A percentile compares a stretch with the other conserved stretches of the same genome.
These are phyloP conservation scores for Lepus townsendii DNA, from an alignment of 2,797 vertebrate species.

Conservation along the genomic window DNA sequence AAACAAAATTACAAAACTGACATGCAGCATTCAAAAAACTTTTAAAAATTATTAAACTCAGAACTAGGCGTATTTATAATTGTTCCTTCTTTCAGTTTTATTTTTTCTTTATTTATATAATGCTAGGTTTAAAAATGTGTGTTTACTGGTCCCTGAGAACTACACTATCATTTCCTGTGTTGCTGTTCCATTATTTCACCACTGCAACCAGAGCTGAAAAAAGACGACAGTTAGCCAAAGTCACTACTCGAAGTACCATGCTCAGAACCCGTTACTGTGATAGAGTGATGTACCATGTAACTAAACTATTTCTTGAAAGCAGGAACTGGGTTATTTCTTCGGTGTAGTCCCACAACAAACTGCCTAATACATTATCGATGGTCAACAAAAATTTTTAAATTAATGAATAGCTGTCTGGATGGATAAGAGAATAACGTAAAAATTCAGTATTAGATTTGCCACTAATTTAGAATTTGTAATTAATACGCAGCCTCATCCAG, in stretches of 20 bases:
- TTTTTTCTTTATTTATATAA: not conserved
- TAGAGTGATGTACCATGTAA: not conserved
- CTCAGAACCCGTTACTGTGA: not conserved
- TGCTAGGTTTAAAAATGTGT: not conserved
- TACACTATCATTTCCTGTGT: not conserved
- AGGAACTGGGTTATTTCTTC: not conserved
- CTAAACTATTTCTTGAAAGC: not conserved
- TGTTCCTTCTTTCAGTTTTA: not conserved
- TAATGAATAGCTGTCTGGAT: not conserved
- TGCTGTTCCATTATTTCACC: not conserved
- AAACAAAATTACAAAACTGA: slow-evolving; percentile 49
- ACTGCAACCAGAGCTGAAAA: not conserved
- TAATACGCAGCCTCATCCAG: not conserved
- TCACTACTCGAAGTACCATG: not conserved
- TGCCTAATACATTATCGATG: not conserved
- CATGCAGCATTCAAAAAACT: not conserved
- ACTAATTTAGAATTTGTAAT: not conserved
- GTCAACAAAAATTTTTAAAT: not conserved
- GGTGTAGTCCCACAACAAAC: not conserved
- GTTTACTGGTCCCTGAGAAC: not conserved
- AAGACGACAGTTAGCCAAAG: not conserved
- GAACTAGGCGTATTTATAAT: not conserved
- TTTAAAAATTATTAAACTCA: not conserved
- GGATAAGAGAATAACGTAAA: slow-evolving; percentile 14
- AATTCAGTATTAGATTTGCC: not conserved